Evolutionary conservation across 2,113 vertebrate species (phyloP), one percentile per base, ranked within the genome.

Genomic region (Hemiprocne comata): DNA sequence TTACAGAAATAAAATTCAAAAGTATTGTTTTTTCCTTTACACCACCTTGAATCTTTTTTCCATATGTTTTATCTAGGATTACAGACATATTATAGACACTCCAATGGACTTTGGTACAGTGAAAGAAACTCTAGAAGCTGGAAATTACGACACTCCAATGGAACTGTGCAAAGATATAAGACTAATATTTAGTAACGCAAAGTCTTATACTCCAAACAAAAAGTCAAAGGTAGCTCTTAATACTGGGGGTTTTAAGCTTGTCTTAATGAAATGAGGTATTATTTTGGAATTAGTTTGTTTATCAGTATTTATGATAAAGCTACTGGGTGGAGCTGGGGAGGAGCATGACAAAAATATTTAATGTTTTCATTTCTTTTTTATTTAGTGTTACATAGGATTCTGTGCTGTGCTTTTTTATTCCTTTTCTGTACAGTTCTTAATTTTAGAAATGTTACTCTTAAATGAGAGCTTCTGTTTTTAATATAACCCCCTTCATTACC

Each of bases 101-200:
- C 99, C 99, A 42, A 99, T 99, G 99, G 99, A 99, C 96, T 98
- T 99, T 69, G 98, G 98, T 86, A 98, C 99, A 17, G 98, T 99
- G 83, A 99, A 98, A 81, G 98, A 98, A 94, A 98, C 97, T 23
- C 95, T 99, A 84, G 98, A 98, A 93, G 98, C 98, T 26, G 99
- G 98, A 70, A 98, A 97, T 96, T 99, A 99, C 12, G 99, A 99
- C 90, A 99, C 98, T 95, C 99, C 99, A 19, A 94, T 98, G 76
- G 99, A 99, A 96, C 96, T 99, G 83, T 99, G 99, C 98, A 99
- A 99, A 98, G 99, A 99, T 87, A 98, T 98, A 28, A 98, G 99
- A 51, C 97, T 99, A 51, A 99, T 99, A 98, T 99, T 99, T 96
- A 98, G 98, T 71, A 99, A 99, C 85, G 99, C 99, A 80, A 99